phyloP scores from a whole-genome alignment of 2,113 vertebrate species.

The Zosterops japonicus region DNA sequence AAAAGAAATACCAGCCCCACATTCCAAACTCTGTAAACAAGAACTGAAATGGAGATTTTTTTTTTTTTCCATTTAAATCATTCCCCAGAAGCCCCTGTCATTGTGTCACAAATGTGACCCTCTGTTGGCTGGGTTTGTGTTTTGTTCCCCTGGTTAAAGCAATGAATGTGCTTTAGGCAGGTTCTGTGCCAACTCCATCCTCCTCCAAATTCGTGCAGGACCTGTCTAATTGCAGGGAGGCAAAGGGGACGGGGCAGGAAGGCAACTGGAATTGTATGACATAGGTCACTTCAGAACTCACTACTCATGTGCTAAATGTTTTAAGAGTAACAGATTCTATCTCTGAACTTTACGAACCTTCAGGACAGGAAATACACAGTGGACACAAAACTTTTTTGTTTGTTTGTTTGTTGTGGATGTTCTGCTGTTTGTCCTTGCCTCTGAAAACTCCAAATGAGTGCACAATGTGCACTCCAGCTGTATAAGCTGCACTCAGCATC shows the following conservation, averaged over 20 bases:
- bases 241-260: not conserved
- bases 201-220: not conserved
- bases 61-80: not conserved
- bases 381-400: not conserved
- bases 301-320: not conserved
- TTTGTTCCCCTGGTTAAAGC: not conserved
- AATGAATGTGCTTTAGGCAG: not conserved
- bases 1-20: not conserved
- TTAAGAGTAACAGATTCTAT: not conserved
- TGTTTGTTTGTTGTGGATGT: not conserved
- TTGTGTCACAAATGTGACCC: not conserved
- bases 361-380: not conserved
- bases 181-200: not conserved
- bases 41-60: not conserved
- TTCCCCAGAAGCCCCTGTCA: not conserved
- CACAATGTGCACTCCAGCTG: not conserved
- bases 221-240: not conserved
- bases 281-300: not conserved
- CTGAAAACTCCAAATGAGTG: not conserved
- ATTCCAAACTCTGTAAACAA: not conserved
- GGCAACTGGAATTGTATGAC: not conserved
- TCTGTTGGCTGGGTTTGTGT: not conserved
- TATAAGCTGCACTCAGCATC: not conserved
- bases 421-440: not conserved
- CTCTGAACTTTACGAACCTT: not conserved